Base-by-base conservation (phyloP, 2,888 invertebrate species). In the Eledone cirrhosa region DNA sequence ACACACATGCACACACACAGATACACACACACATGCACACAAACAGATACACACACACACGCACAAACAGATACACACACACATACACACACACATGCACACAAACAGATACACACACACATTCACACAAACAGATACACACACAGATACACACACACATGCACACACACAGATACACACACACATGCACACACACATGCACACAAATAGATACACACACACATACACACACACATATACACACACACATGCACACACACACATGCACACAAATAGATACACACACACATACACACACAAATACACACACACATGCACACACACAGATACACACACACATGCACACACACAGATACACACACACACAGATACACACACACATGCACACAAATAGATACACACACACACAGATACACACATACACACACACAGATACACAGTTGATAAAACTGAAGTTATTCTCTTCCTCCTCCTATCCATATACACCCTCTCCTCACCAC, bases 141-240 rank as follows among this genome's bases (percentile, higher is more conserved):
- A 63, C 24, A 24, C 63, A 63, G 22, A 63, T 63, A 24, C 63
- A 63, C 22, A 7, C 63, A n/a, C 59, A 59, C 2, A 22, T 7
- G 27, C 4, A 41, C 24, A 29, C 14, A 24, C 63, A 80, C 72
- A 77, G 4, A n/a, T 22, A 77, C 2, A 63, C n/a, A 16, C 29
- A 31, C 41, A 31, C 3, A 31, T 24, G 16, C n/a, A n/a, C 47
- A 65, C 31, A 48, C 5, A 31, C 47, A n/a, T 22, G 5, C 11
- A 22, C 22, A 47, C 29, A 19, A 33, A 8, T 27, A 59, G n/a
- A n/a, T 29, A 33, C 65, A 77, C n/a, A 77, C 11, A 77, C 31
- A 33, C 19, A 77, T 22, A 77, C n/a, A 77, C 3, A 65, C 77
- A 77, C 77, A 77, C 69, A 48, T 22, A 47, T 48, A 67, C 33